Evolutionary conservation across 1,140 invertebrate species (phyloP).

Genomic region (Philopotamus ludificatus): DNA sequence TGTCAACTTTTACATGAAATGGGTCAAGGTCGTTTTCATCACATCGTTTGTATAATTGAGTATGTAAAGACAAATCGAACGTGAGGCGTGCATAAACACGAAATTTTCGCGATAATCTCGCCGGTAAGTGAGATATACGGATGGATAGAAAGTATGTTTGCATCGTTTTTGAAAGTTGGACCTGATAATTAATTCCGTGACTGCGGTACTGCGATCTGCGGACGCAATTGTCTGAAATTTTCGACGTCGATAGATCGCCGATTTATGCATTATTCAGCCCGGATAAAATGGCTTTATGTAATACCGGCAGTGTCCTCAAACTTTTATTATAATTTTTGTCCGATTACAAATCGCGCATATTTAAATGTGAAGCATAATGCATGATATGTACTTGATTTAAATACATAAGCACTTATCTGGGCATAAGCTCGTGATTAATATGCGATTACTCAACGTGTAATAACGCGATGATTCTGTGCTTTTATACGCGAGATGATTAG

Average conservation of each 20-base stretch:
- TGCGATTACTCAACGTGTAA: not conserved
- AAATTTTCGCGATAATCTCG: no score
- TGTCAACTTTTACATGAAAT: not conserved
- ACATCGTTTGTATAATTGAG: not conserved
- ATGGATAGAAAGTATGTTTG: constrained; percentile 4
- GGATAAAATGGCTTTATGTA: no score
- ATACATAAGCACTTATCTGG: no score
- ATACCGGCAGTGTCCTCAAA: no score
- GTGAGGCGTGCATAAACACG: not conserved
- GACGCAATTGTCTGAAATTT: no score
- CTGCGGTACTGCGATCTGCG: not conserved
- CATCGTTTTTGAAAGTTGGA: constrained; percentile 6
- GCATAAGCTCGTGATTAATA: not conserved
- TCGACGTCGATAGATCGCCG: no score
- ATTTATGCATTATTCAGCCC: no score
- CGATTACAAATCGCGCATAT: no score
- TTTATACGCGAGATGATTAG: not conserved
- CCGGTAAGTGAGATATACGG: not conserved
- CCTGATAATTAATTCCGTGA: constrained; percentile 1
- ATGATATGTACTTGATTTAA: no score
- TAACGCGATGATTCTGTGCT: not conserved
- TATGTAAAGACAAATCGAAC: not conserved
- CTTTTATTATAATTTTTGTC: no score
- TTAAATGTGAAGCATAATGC: no score
- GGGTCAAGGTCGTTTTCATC: constrained; percentile 7